Conservation (phyloP, 2,888 invertebrate genomes). For the Scaptomyza flava region DNA sequence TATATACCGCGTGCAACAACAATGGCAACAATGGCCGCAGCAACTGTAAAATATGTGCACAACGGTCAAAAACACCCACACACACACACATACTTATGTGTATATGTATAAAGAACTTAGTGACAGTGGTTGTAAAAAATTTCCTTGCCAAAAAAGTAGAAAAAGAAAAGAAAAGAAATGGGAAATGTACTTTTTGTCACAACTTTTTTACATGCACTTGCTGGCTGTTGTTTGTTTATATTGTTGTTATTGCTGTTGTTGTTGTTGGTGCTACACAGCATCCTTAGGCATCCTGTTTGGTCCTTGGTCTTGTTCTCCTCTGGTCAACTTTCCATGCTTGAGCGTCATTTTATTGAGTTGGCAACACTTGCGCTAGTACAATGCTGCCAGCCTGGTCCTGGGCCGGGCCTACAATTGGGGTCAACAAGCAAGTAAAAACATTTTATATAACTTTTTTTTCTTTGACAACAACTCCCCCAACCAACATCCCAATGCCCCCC, state of each 20-base stretch:
- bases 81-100: constrained; percentile 3
- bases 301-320: constrained; percentile 16
- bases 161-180: constrained; percentile 20
- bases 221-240: constrained; percentile 37
- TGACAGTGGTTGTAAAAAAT: constrained; percentile 62
- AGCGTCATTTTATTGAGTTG: constrained; percentile 78
- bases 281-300: not conserved
- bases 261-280: constrained; percentile 16
- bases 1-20: constrained; percentile 44
- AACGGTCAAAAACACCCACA: constrained; percentile 38
- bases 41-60: constrained; percentile 76
- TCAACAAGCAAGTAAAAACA: constrained; percentile 52
- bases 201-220: constrained; percentile 74
- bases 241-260: constrained; percentile 7
- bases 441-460: constrained; percentile 60
- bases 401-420: constrained; percentile 71
- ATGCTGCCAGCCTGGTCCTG: constrained; percentile 31
- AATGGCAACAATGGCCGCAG: constrained; percentile 65
- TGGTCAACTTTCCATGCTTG: constrained; percentile 77
- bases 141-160: constrained; percentile 17
- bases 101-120: constrained; percentile 50
- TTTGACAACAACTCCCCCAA: constrained; percentile 26
- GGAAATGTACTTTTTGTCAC: constrained; percentile 76
- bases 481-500: not conserved
- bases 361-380: constrained; percentile 70